Conservation (phyloP, 2,888 invertebrate genomes). For the Mythimna loreyi region DNA sequence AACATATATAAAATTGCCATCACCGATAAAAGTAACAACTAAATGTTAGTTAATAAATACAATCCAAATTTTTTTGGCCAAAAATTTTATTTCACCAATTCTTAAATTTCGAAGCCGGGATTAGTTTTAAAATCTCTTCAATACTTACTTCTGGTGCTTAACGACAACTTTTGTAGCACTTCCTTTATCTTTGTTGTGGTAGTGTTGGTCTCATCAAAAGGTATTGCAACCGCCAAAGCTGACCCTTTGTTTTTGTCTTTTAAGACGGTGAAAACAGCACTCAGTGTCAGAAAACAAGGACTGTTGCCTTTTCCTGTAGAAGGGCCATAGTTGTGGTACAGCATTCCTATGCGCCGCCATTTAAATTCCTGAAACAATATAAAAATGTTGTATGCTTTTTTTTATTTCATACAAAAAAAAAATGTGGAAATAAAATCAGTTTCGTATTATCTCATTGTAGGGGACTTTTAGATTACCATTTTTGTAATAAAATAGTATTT, state of each 20-base stretch:
- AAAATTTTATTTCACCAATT: conserved; percentile 44
- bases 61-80: conserved; percentile 23
- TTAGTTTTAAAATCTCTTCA: conserved; percentile 36
- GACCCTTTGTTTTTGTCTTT: conserved; percentile 86
- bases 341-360: conserved; percentile 93
- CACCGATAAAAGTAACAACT: background rate
- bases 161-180: conserved; percentile 91
- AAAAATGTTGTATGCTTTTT: background rate
- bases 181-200: conserved; percentile 90
- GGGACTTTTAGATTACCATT: background rate
- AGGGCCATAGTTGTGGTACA: conserved; percentile 93
- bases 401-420: background rate
- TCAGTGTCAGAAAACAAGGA: conserved; percentile 94
- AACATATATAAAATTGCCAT: background rate
- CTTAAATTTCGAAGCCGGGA: conserved; percentile 5
- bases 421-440: no score
- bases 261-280: conserved; percentile 91
- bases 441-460: background rate
- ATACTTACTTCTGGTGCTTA: conserved; percentile 93
- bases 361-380: conserved; percentile 91
- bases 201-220: conserved; percentile 92
- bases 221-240: conserved; percentile 87
- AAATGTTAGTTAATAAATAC: conserved; percentile 44
- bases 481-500: background rate
- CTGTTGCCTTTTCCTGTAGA: conserved; percentile 93